phyloP scores from a whole-genome alignment of 2,888 invertebrate species.

The Theristus sp. region DNA sequence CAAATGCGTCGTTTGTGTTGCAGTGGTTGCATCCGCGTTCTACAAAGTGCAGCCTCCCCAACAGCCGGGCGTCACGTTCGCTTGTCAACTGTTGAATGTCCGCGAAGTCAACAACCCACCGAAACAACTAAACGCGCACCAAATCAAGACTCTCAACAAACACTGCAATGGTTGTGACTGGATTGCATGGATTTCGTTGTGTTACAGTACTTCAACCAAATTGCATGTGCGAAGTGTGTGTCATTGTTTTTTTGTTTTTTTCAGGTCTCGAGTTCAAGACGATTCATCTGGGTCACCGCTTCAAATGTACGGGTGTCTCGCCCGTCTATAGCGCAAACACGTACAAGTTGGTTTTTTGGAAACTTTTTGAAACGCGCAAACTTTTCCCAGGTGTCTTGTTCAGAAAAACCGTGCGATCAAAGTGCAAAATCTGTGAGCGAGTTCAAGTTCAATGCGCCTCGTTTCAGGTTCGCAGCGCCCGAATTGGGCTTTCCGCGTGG shows the following conservation, averaged over 20 bases:
- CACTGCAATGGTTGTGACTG: background rate
- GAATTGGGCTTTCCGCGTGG: no score
- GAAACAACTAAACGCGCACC: background rate
- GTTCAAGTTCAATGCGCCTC: no score
- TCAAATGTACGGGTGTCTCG: background rate
- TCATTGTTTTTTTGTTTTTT: background rate
- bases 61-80: background rate
- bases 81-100: background rate
- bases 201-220: background rate
- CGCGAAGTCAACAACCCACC: background rate
- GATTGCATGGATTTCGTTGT: background rate
- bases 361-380: no score
- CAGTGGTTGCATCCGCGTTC: background rate
- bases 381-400: no score
- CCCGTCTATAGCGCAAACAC: background rate
- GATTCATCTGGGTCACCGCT: background rate
- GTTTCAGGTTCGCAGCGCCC: no score
- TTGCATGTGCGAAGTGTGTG: background rate
- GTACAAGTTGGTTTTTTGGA: no score
- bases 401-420: no score
- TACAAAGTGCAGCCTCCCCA: background rate
- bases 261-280: slow-evolving; percentile 1
- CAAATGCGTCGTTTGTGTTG: background rate
- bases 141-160: background rate
- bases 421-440: no score